These are phyloP conservation scores for Halocynthia aurantium DNA, from an alignment of 23 tunicate species.

Conservation along the genomic window DNA sequence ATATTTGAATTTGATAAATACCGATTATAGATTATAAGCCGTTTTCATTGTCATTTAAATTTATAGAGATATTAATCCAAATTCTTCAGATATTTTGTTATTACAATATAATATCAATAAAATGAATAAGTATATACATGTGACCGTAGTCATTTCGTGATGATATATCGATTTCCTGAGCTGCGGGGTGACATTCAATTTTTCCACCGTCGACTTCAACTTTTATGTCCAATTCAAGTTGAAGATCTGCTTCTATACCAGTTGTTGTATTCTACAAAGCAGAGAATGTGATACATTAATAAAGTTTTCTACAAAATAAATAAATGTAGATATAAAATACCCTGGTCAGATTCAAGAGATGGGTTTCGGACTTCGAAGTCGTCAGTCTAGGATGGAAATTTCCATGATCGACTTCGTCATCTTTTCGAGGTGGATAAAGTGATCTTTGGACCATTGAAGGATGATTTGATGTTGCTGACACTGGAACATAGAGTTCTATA, in stretches of 20 bases:
- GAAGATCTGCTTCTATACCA: slow-evolving; percentile 54
- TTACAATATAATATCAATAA: background rate
- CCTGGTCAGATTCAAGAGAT: slow-evolving; percentile 7
- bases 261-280: background rate
- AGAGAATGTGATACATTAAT: background rate
- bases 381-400: background rate
- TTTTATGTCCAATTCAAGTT: slow-evolving; percentile 52
- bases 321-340: background rate
- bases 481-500: too few relatives aligned
- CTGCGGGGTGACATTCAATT: slow-evolving; percentile 68
- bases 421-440: background rate
- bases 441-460: background rate
- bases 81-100: too few relatives aligned
- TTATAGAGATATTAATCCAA: background rate
- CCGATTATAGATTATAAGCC: background rate
- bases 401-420: background rate
- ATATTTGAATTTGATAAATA: background rate
- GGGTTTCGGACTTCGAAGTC: slow-evolving; percentile 15
- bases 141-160: slow-evolving; percentile 10
- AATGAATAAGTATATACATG: background rate
- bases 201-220: slow-evolving; percentile 88
- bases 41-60: background rate
- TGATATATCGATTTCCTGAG: slow-evolving; percentile 18
- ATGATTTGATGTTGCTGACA: too few relatives aligned
- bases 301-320: background rate